Evolutionary conservation across 2,113 vertebrate genomes (phyloP).

Genomic region (Hylia prasina): DNA sequence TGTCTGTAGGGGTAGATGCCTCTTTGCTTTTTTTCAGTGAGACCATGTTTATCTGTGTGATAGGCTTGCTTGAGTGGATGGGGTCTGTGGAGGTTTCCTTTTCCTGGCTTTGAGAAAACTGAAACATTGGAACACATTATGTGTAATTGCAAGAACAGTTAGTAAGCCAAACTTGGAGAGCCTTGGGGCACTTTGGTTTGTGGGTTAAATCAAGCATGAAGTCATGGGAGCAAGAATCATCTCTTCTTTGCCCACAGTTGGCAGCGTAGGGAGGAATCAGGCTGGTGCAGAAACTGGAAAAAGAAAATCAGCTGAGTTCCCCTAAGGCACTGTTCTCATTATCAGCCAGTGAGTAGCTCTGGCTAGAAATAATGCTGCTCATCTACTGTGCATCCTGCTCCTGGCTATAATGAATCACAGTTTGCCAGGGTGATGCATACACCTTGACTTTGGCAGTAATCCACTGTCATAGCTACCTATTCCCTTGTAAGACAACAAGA

Average conservation of each 20-base stretch:
- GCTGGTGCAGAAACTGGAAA: slow-evolving; percentile 23
- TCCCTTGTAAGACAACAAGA: background rate
- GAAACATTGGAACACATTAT: background rate
- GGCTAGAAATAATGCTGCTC: slow-evolving; percentile 14
- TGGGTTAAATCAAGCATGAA: slow-evolving; percentile 35
- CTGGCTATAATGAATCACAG: slow-evolving; percentile 18
- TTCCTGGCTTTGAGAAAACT: background rate
- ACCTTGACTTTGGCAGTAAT: slow-evolving; percentile 29
- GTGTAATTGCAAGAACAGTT: background rate
- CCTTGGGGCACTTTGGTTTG: background rate
- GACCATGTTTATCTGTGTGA: background rate
- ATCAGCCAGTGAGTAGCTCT: slow-evolving; percentile 12
- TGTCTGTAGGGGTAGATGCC: background rate
- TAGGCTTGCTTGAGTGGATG: background rate
- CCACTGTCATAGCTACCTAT: background rate
- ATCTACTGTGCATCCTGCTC: background rate
- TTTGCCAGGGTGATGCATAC: slow-evolving; percentile 1
- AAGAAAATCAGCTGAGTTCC: slow-evolving; percentile 19
- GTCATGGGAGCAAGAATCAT: background rate
- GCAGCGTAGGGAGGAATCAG: background rate
- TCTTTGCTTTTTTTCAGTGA: background rate
- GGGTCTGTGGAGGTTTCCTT: background rate
- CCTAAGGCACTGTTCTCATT: slow-evolving; percentile 32
- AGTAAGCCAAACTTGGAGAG: slow-evolving; percentile 2
- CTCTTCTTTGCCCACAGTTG: background rate